phyloP scores from a whole-genome alignment of 2,888 invertebrate genomes.

The Synanthedon myopaeformis region DNA sequence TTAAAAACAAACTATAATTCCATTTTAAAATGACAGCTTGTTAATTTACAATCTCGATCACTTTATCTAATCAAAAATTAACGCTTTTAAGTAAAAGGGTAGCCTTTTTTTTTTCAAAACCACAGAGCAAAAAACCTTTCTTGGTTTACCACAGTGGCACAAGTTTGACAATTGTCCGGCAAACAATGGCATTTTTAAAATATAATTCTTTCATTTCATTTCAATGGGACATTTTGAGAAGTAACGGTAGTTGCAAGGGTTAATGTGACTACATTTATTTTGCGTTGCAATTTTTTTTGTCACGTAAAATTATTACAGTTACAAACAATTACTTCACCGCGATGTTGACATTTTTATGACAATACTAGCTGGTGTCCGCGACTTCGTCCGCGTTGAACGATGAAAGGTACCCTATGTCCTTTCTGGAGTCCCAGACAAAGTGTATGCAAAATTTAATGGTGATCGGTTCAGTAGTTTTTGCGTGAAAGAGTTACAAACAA shows the following conservation, averaged over 20 bases:
- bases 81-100: constrained; percentile 9
- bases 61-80: constrained; percentile 9
- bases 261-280: constrained; percentile 9
- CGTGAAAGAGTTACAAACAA: no score
- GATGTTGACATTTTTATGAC: background rate
- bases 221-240: constrained; percentile 9
- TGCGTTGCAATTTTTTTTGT: background rate
- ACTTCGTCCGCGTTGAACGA: no score
- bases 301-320: background rate
- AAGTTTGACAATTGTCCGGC: constrained; percentile 13
- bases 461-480: no score
- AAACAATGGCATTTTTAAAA: constrained; percentile 15
- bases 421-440: no score
- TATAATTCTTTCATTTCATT: constrained; percentile 31
- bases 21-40: background rate
- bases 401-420: no score
- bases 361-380: no score
- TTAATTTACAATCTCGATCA: background rate
- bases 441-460: no score
- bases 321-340: no score
- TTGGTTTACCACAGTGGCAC: constrained; percentile 11
- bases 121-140: background rate
- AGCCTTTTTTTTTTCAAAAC: background rate
- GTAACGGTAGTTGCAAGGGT: constrained; percentile 11
- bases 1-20: background rate